Conservation (phyloP, 2,888 invertebrate species). For the Colostygia pectinataria region DNA sequence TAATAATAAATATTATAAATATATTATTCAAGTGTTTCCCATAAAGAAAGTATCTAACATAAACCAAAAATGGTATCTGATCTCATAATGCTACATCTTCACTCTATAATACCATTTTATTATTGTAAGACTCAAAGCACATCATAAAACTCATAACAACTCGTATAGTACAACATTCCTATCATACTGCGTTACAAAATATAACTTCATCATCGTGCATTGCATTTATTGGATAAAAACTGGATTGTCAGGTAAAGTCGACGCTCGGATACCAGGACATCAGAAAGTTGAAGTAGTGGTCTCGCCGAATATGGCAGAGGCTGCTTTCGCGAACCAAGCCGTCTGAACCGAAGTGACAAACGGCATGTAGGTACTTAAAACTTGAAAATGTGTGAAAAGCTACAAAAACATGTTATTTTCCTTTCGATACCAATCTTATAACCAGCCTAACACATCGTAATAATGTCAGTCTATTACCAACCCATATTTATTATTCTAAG, state of each 20-base stretch:
- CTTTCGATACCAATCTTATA: no score
- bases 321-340: constrained; percentile 55
- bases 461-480: no score
- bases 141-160: not conserved
- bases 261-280: constrained; percentile 52
- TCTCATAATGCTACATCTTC: no score
- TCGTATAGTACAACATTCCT: constrained; percentile 17
- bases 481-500: no score
- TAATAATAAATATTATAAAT: no score
- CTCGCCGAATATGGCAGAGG: constrained; percentile 49
- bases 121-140: not conserved
- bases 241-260: constrained; percentile 27
- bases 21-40: no score
- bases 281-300: constrained; percentile 56
- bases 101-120: no score
- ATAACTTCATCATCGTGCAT: constrained; percentile 16
- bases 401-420: not conserved
- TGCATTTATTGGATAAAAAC: constrained; percentile 30
- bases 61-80: no score
- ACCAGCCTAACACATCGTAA: no score
- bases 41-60: no score
- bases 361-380: constrained; percentile 19
- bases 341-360: constrained; percentile 35
- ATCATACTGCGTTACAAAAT: constrained; percentile 19
- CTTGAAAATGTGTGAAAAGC: constrained; percentile 19